phyloP scores from a whole-genome alignment of 2,797 vertebrate species.

The Malurus leucopterus region DNA sequence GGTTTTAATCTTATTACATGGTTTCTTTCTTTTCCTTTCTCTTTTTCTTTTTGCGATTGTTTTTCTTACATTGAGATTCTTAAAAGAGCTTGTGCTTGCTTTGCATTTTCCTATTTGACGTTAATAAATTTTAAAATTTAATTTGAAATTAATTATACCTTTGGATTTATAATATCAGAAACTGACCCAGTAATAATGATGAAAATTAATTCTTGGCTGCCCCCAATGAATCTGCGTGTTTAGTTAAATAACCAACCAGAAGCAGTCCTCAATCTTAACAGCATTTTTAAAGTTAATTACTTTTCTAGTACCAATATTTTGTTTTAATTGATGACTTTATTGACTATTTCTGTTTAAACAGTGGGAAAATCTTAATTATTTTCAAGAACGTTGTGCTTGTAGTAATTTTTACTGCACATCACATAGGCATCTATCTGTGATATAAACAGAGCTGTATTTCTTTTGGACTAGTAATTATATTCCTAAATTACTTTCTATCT shows the following conservation, averaged over 20 bases:
- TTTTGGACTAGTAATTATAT: background rate
- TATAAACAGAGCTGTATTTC: background rate
- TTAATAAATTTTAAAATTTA: background rate
- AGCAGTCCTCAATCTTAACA: background rate
- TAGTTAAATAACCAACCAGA: slow-evolving; percentile 28
- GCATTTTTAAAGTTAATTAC: background rate
- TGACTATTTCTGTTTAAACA: background rate
- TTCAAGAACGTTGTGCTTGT: background rate
- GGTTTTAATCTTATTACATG: background rate
- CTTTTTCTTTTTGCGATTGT: background rate
- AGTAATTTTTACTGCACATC: background rate
- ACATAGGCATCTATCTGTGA: background rate
- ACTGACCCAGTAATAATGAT: background rate
- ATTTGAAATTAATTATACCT: background rate
- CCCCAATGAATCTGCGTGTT: background rate
- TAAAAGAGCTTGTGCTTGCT: slow-evolving; percentile 16
- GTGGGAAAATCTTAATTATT: background rate
- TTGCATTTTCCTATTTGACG: slow-evolving; percentile 16
- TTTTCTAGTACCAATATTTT: background rate
- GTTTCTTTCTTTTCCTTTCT: background rate
- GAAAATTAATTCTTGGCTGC: background rate
- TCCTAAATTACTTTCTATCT: background rate
- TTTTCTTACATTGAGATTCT: slow-evolving; percentile 3
- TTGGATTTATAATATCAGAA: background rate
- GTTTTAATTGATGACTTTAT: background rate